Evolutionary conservation across 2,113 vertebrate species (phyloP), one percentile per base, ranked within the genome.

Genomic region (Indri indri): DNA sequence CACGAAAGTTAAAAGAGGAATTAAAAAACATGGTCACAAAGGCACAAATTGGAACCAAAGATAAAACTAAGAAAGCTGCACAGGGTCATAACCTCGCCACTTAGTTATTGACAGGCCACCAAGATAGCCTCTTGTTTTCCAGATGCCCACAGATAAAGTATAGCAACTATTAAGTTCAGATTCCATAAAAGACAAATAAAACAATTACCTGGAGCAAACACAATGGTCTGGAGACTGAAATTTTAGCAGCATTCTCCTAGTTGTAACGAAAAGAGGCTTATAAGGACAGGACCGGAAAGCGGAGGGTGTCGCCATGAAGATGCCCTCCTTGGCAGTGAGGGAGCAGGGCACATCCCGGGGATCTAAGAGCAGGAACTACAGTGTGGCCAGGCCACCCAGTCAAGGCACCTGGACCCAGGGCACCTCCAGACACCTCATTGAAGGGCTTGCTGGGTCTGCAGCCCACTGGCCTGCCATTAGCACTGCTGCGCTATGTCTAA

Each of bases 181-280:
- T 54, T 77, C 92, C 79, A 12, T 77, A 54, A 95, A 86, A 66
- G n/a, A 74, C 61, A 61, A n/a, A 47, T 8, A 84, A 91, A 18
- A 40, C 54, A 68, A 40, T 86, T 47, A 30, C 34, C 32, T 9
- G 13, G 47, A 22, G 47, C 71, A 77, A 66, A 52, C 40, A 5
- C 30, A 68, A 20, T 20, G 16, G 8, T 32, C 5, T 25, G 10
- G 79, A 88, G 73, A 34, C 17, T 34, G 70, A 59, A 63, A 34
- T 50, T 61, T 70, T 59, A 66, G 68, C 42, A 34, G 40, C 17
- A 8, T 47, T 57, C 61, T 37, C 34, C 76, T 25, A 8, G 61
- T 11, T 40, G 45, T 47, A 65, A 77, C 54, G 71, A 54, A 70
- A 81, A 73, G 42, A 92, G 81, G 20, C 25, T 14, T 34, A n/a